Conservation (phyloP, 2,797 vertebrate species). For the Bovichtus diacanthus region DNA sequence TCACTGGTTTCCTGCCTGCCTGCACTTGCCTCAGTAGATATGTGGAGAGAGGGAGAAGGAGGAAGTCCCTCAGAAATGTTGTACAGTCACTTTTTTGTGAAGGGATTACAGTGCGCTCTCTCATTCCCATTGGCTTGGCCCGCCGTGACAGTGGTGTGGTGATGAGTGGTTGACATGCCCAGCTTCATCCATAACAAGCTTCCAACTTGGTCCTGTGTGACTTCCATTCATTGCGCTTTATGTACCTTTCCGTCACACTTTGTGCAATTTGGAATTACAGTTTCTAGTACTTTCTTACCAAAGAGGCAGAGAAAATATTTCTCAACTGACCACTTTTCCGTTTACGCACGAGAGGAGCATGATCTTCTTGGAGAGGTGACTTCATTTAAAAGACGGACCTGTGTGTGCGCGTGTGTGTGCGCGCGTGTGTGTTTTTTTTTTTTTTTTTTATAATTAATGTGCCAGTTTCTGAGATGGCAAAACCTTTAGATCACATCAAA, state of each 20-base stretch:
- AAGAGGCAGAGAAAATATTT: constrained; percentile 9
- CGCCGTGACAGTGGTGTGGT: constrained; percentile 69
- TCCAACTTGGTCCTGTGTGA: constrained; percentile 66
- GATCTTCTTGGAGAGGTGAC: constrained; percentile 42
- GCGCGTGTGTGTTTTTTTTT: constrained; percentile 19
- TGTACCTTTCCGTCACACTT: constrained; percentile 44
- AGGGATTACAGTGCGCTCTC: constrained; percentile 72
- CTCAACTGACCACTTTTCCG: constrained; percentile 1
- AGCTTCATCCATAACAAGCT: constrained; percentile 73
- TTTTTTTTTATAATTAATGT: constrained; percentile 42
- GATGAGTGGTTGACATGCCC: constrained; percentile 71
- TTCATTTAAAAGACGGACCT: constrained; percentile 24
- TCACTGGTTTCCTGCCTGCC: constrained; percentile 5
- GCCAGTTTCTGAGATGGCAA: constrained; percentile 70
- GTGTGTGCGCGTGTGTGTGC: background rate
- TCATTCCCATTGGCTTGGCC: constrained; percentile 74
- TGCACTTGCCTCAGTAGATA: constrained; percentile 40
- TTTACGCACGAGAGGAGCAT: constrained; percentile 62
- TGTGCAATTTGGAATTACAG: constrained; percentile 24
- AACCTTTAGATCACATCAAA: constrained; percentile 88
- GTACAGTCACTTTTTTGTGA: constrained; percentile 64
- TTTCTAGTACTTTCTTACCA: constrained; percentile 6
- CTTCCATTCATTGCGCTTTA: constrained; percentile 59
- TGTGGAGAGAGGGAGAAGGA: constrained; percentile 36
- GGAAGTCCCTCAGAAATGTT: constrained; percentile 62